Percentiles rank a stretch among this genome's conserved stretches.
Conservation (phyloP, 2,797 vertebrate species). For the Chanos chanos region DNA sequence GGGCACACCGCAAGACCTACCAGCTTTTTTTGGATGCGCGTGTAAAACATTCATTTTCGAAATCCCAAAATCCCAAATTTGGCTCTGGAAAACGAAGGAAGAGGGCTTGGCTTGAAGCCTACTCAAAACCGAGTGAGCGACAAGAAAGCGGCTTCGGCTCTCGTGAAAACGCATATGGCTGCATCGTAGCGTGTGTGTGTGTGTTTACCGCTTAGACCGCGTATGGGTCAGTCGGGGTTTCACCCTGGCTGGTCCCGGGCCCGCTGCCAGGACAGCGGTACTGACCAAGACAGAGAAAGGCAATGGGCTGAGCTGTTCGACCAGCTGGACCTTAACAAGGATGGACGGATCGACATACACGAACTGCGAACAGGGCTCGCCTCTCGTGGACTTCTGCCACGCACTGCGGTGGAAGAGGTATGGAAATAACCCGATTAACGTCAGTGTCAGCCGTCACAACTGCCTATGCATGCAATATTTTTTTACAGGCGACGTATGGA, state of each 20-base stretch:
- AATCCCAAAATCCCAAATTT: too few relatives aligned
- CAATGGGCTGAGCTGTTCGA: conserved; percentile 79
- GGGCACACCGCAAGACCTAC: too few relatives aligned
- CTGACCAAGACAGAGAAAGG: conserved; percentile 68
- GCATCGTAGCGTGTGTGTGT: background rate
- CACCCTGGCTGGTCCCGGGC: conserved; percentile 31
- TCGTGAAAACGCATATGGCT: too few relatives aligned
- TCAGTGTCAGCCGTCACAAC: too few relatives aligned
- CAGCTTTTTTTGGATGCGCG: too few relatives aligned
- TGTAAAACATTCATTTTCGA: too few relatives aligned
- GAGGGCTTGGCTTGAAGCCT: background rate
- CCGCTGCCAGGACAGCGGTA: conserved; percentile 53
- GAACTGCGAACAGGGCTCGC: conserved; percentile 81
- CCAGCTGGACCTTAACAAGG: conserved; percentile 84
- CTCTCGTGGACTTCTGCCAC: conserved; percentile 66
- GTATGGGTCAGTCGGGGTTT: conserved; percentile 52
- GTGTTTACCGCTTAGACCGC: background rate
- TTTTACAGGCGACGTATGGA: too few relatives aligned
- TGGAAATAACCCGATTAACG: conserved; percentile 1
- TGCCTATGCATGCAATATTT: too few relatives aligned
- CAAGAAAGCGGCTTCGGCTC: too few relatives aligned
- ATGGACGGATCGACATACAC: conserved; percentile 80
- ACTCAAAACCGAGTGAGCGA: too few relatives aligned
- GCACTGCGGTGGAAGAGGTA: conserved; percentile 71
- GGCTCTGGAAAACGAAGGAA: too few relatives aligned